These are phyloP conservation scores for Cherax destructor DNA, from an alignment of 1,140 invertebrate genomes.

Conservation along the genomic window DNA sequence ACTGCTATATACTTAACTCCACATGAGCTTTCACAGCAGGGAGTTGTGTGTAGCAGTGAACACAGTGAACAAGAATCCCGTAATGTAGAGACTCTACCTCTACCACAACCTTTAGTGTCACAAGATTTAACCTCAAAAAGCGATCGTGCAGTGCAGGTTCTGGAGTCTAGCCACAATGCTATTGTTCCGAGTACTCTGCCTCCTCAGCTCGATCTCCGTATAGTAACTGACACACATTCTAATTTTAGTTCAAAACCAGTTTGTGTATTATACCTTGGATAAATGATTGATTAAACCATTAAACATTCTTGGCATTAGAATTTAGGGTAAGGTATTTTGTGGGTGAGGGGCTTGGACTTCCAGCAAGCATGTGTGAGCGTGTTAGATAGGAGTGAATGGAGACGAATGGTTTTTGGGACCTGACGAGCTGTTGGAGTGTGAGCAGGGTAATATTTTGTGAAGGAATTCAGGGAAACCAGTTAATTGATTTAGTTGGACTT, in stretches of 20 bases:
- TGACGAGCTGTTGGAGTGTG: no score
- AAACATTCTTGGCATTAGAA: neutral
- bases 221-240: constrained; percentile 10
- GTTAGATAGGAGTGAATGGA: no score
- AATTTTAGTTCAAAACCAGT: constrained; percentile 18
- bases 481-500: no score
- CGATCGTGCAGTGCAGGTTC: constrained; percentile 36
- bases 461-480: no score
- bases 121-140: constrained; percentile 16
- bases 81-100: neutral
- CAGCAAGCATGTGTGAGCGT: no score
- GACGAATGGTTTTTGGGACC: no score
- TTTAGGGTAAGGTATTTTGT: no score
- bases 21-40: constrained; percentile 1
- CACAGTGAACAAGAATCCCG: neutral
- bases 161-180: constrained; percentile 19
- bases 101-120: constrained; percentile 20
- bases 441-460: no score
- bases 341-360: no score
- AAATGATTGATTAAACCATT: neutral
- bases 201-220: constrained; percentile 12
- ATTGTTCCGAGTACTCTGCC: neutral
- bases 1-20: constrained; percentile 22
- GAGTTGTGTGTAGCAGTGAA: neutral
- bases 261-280: constrained; percentile 21